These are phyloP conservation scores for Callaeas wilsoni DNA, from an alignment of 2,113 vertebrate genomes.

Conservation along the genomic window DNA sequence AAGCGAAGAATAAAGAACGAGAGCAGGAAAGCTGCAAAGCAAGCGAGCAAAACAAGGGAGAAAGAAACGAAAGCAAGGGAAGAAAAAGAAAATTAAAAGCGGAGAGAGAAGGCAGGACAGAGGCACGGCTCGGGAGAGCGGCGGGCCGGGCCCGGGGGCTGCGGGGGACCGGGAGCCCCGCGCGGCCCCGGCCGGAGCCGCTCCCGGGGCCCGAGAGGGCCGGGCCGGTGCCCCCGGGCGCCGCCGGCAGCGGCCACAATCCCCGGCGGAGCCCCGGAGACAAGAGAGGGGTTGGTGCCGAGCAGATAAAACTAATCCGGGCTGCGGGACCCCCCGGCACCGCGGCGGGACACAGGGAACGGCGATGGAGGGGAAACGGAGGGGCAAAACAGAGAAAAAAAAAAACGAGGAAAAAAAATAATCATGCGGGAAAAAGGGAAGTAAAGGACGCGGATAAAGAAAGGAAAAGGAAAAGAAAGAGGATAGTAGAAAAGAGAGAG, in stretches of 20 bases:
- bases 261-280: neutral
- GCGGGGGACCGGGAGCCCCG: neutral
- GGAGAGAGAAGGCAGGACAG: neutral
- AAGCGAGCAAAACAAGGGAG: accelerated
- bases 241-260: neutral
- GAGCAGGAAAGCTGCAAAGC: neutral
- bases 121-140: neutral
- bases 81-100: neutral
- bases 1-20: neutral
- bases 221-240: neutral
- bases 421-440: accelerated
- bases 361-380: neutral
- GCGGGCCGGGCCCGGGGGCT: neutral
- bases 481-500: too few relatives aligned
- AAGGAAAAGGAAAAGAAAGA: neutral
- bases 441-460: neutral
- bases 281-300: neutral
- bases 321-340: neutral
- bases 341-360: neutral
- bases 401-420: accelerated
- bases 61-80: neutral
- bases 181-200: neutral
- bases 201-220: neutral
- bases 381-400: accelerated
- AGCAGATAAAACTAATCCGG: neutral